Conservation (phyloP, 2,797 vertebrate species). For the Acanthiza pusilla region DNA sequence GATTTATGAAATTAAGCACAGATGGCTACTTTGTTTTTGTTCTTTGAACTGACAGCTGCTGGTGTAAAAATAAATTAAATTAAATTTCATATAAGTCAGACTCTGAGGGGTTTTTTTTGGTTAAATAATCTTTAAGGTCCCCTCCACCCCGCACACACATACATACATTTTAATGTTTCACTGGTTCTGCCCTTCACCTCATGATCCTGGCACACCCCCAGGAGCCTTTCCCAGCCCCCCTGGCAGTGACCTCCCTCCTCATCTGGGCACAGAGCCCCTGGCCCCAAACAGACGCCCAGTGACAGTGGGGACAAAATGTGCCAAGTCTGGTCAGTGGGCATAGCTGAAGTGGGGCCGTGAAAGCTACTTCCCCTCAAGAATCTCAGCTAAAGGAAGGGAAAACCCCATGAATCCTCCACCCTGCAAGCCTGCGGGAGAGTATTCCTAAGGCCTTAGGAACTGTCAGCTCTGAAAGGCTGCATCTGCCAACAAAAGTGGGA, state of each 20-base stretch:
- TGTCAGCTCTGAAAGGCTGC: neutral
- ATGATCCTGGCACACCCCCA: slow-evolving; percentile 51
- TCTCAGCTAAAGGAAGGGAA: neutral
- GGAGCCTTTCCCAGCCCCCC: neutral
- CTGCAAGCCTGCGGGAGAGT: neutral
- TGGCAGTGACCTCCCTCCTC: neutral
- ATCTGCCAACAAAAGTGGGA: slow-evolving; percentile 39
- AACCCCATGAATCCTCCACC: neutral
- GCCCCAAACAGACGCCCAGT: fast-evolving
- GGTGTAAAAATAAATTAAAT: slow-evolving; percentile 85
- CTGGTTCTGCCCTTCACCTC: slow-evolving; percentile 44
- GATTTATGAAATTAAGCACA: slow-evolving; percentile 69
- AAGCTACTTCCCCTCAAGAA: neutral
- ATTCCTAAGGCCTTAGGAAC: slow-evolving; percentile 12
- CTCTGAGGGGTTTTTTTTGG: slow-evolving; percentile 28
- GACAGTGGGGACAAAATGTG: neutral
- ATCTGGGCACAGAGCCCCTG: neutral
- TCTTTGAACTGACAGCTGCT: slow-evolving; percentile 85
- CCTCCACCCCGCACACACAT: neutral
- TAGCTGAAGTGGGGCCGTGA: neutral
- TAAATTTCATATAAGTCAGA: slow-evolving; percentile 82
- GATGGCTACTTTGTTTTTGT: slow-evolving; percentile 79
- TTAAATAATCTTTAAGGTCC: slow-evolving; percentile 65
- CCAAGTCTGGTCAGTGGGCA: neutral
- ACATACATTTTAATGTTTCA: slow-evolving; percentile 43